A percentile compares a stretch with the other conserved stretches of the same genome.
These are phyloP conservation scores for Chloromyia formosa DNA, from an alignment of 2,888 invertebrate genomes.

Conservation along the genomic window DNA sequence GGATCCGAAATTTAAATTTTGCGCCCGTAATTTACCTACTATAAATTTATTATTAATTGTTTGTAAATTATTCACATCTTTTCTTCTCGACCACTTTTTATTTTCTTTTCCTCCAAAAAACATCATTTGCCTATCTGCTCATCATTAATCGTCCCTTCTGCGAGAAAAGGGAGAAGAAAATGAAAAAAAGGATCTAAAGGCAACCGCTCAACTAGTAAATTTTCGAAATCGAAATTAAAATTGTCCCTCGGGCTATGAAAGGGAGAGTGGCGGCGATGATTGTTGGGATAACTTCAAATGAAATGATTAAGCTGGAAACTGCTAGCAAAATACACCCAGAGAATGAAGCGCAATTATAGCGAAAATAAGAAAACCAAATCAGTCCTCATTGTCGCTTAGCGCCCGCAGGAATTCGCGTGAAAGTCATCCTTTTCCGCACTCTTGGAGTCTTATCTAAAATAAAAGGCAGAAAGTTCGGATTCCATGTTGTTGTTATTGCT, in stretches of 20 bases:
- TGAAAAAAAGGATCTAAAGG: neutral
- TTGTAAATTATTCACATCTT: neutral
- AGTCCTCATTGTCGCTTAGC: neutral
- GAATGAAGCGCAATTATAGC: neutral
- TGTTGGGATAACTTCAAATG: constrained; percentile 7
- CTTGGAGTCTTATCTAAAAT: neutral
- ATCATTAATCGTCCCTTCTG: neutral
- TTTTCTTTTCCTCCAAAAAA: neutral
- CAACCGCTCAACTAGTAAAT: neutral
- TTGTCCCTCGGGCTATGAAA: neutral
- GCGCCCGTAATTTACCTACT: neutral
- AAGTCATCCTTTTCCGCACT: neutral
- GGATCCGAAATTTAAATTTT: neutral
- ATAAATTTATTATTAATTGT: neutral
- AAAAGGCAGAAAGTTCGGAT: neutral
- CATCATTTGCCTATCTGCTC: neutral
- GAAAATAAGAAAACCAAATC: neutral
- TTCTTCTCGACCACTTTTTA: neutral
- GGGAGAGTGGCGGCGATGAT: neutral
- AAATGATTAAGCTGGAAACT: neutral
- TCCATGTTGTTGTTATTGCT: neutral
- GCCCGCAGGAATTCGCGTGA: neutral
- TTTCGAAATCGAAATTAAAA: constrained; percentile 7
- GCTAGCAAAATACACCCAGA: too few species aligned
- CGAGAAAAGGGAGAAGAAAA: neutral